Evolutionary conservation across 2,888 invertebrate species (phyloP), one percentile per base, ranked within the genome.

Genomic region (Phoenoteleia sp.): DNA sequence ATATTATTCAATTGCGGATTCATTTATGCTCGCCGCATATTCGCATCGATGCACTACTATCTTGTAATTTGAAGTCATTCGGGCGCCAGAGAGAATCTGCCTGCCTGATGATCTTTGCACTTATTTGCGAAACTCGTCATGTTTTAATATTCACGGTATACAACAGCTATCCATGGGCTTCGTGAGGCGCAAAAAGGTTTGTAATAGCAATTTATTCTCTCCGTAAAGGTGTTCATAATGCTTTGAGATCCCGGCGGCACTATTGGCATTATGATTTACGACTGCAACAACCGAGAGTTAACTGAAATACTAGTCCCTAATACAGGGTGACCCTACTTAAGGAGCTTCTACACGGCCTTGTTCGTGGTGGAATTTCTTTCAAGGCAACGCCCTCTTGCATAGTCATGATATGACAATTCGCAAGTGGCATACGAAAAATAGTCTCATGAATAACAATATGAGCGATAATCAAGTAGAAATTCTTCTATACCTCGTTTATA

Each of bases 241-340:
- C 66, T 83, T 67, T 71, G 54, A 82, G 60, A 42, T 74, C 45
- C 64, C 42, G 64, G 71, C 84, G 82, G 74, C 74, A 79, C 79
- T 66, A 62, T 56, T 79, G 77, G 72, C 81, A 81, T 81, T 77
- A 80, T 87, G 88, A 88, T 87, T 87, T 88, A 88, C 66, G 88
- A 84, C 79, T 64, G 67, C 76, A 71, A 69, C 80, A 85, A 85
- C 83, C 82, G 66, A 81, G 85, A 86, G 83, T 86, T 86, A 87
- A 86, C 86, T 86, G 86, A 87, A 86, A 85, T 84, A 81, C 84
- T 81, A 77, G 85, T 77, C 80, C 82, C 85, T 86, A 84, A 85
- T 87, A 76, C 85, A 54, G 58, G 82, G 80, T 88, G 87, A 86
- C 86, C 85, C 85, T 77, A 83, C 72, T 82, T 82, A 76, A 86